Conservation (phyloP, 2,888 invertebrate species). For the Nebria brevicollis region DNA sequence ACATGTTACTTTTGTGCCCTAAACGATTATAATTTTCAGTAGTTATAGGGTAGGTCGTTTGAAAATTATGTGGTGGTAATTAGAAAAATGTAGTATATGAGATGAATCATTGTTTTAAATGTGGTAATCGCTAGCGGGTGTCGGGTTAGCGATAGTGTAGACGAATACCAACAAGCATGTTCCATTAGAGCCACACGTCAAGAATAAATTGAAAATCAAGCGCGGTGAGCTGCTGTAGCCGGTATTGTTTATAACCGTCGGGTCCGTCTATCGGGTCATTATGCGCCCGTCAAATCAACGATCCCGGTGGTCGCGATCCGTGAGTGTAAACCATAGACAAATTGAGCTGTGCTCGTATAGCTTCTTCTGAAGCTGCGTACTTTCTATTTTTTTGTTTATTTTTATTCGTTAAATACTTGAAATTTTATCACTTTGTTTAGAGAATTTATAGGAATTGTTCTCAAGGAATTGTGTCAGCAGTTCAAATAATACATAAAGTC, state of each 20-base stretch:
- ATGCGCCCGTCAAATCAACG: slow-evolving; percentile 41
- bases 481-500: too few species aligned
- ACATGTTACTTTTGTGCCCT: too few species aligned
- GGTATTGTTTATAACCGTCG: slow-evolving; percentile 33
- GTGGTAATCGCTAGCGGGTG: slow-evolving; percentile 37
- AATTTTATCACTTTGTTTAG: too few species aligned
- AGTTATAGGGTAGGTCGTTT: neutral
- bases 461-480: too few species aligned
- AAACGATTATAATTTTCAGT: neutral
- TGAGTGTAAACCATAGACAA: slow-evolving; percentile 17
- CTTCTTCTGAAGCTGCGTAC: neutral
- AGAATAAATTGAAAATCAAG: slow-evolving; percentile 40
- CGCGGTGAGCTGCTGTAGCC: slow-evolving; percentile 21
- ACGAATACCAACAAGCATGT: slow-evolving; percentile 7
- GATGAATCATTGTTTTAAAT: slow-evolving; percentile 38
- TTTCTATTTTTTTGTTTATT: neutral
- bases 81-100: slow-evolving; percentile 27
- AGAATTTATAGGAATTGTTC: too few species aligned
- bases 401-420: too few species aligned
- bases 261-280: slow-evolving; percentile 6
- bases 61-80: slow-evolving; percentile 22
- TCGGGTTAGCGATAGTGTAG: slow-evolving; percentile 12
- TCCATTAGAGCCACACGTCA: slow-evolving; percentile 39
- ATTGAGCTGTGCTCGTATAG: neutral
- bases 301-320: slow-evolving; percentile 36